These are phyloP conservation scores for Papilio aristodemus DNA, from an alignment of 1,140 invertebrate genomes.

Conservation along the genomic window DNA sequence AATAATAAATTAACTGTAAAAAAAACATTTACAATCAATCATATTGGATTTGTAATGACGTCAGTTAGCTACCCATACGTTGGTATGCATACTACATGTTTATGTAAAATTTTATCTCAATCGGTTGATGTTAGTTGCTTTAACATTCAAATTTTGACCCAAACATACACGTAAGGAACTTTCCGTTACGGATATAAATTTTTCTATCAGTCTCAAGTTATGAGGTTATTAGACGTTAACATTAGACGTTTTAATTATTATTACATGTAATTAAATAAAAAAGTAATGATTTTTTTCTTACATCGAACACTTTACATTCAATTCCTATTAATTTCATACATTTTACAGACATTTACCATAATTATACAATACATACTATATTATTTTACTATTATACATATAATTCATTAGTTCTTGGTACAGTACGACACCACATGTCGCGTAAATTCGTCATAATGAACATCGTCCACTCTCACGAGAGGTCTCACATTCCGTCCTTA, in stretches of 20 bases:
- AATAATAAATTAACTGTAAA: too few species aligned
- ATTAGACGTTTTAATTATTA: neutral
- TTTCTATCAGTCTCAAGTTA: conserved; percentile 1
- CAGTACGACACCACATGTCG: conserved; percentile 24
- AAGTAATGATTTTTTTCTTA: neutral
- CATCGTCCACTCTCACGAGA: neutral
- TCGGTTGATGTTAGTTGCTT: too few species aligned
- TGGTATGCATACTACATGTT: too few species aligned
- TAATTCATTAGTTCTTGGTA: conserved; percentile 28
- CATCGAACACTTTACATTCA: conserved; percentile 5
- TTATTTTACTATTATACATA: neutral
- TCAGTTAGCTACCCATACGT: too few species aligned
- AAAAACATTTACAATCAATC: too few species aligned
- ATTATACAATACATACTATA: neutral
- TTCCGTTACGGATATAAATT: neutral
- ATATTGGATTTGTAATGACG: too few species aligned
- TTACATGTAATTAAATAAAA: neutral
- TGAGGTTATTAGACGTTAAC: neutral
- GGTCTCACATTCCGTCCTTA: conserved; percentile 16
- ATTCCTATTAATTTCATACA: conserved; percentile 15
- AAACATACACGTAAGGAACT: neutral
- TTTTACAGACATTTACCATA: conserved; percentile 11
- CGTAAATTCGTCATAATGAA: conserved; percentile 38
- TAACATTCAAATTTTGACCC: too few species aligned
- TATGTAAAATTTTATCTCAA: too few species aligned